These are phyloP conservation scores for Deilephila porcellus DNA, from an alignment of 2,888 invertebrate genomes.

Conservation along the genomic window DNA sequence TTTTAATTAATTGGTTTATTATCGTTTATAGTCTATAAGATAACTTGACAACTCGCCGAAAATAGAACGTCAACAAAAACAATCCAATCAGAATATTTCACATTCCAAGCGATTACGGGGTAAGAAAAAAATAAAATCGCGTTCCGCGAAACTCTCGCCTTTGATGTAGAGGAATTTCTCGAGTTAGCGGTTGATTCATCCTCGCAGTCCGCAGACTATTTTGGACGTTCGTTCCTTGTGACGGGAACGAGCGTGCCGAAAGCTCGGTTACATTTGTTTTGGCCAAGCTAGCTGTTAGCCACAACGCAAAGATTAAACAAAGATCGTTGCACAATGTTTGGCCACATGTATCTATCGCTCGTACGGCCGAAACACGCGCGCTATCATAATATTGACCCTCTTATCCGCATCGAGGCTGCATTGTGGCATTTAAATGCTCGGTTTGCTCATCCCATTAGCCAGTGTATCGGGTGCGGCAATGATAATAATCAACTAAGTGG, in stretches of 20 bases:
- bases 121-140: slow-evolving; percentile 53
- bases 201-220: slow-evolving; percentile 67
- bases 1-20: background rate
- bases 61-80: slow-evolving; percentile 26
- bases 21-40: background rate
- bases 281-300: slow-evolving; percentile 57
- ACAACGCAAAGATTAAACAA: slow-evolving; percentile 68
- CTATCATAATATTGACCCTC: slow-evolving; percentile 84
- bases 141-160: slow-evolving; percentile 70
- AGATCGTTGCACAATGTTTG: slow-evolving; percentile 79
- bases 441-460: slow-evolving; percentile 79
- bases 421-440: slow-evolving; percentile 72
- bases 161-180: slow-evolving; percentile 77
- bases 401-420: slow-evolving; percentile 74
- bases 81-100: slow-evolving; percentile 47
- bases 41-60: background rate
- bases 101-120: slow-evolving; percentile 39
- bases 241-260: slow-evolving; percentile 59
- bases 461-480: slow-evolving; percentile 51
- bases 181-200: slow-evolving; percentile 75
- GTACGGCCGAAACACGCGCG: slow-evolving; percentile 65
- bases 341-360: slow-evolving; percentile 75
- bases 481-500: slow-evolving; percentile 72
- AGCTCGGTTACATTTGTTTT: slow-evolving; percentile 68
- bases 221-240: slow-evolving; percentile 58